These are phyloP conservation scores for Vultur gryphus DNA, from an alignment of 2,797 vertebrate genomes.

Conservation along the genomic window DNA sequence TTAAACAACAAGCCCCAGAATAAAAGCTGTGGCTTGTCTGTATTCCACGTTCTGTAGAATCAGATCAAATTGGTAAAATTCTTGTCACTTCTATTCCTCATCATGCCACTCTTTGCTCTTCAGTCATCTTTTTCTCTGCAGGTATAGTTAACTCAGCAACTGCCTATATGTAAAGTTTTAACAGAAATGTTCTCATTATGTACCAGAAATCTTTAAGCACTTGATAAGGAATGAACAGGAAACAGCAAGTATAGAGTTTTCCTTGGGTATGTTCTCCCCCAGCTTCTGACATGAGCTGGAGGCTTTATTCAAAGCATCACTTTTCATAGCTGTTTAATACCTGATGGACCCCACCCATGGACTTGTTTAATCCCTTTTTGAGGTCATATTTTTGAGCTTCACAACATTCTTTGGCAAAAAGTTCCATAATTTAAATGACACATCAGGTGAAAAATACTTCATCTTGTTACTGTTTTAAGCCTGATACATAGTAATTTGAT, in stretches of 20 bases:
- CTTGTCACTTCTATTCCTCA: neutral
- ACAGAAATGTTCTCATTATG: neutral
- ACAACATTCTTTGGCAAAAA: neutral
- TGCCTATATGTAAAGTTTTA: neutral
- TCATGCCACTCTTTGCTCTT: neutral
- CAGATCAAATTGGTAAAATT: neutral
- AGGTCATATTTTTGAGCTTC: neutral
- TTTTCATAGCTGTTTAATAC: neutral
- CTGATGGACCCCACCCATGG: neutral
- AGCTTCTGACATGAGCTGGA: neutral
- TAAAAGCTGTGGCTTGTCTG: neutral
- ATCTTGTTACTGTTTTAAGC: neutral
- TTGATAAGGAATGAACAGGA: neutral
- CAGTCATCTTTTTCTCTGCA: neutral
- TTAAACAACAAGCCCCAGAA: neutral
- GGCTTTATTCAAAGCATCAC: neutral
- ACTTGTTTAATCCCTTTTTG: neutral
- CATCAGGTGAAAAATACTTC: neutral
- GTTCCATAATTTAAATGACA: neutral
- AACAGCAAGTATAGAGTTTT: neutral
- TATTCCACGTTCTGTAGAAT: neutral
- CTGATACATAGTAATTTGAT: neutral
- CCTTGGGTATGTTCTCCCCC: neutral
- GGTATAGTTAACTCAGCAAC: neutral
- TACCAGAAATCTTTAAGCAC: neutral